Percentiles rank a stretch among this genome's conserved stretches.
These are phyloP conservation scores for Micronycteris hirsuta DNA, from an alignment of 2,113 vertebrate genomes.

Conservation along the genomic window DNA sequence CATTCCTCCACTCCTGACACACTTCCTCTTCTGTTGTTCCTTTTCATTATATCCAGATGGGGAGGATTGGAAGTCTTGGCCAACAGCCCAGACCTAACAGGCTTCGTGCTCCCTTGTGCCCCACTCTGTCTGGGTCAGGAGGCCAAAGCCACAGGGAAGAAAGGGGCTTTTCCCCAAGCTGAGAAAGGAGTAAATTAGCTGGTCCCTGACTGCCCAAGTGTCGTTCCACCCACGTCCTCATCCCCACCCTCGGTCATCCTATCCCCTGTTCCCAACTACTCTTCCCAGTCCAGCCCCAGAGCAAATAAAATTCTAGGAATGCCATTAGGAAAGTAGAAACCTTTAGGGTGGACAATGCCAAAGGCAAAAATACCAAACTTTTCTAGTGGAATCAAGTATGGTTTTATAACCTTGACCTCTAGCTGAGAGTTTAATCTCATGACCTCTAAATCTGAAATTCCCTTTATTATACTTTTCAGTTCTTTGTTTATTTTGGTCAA, in stretches of 20 bases:
- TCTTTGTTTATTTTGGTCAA: neutral
- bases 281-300: neutral
- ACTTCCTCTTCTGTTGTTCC: conserved; percentile 50
- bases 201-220: too few species aligned
- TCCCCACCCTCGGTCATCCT: neutral
- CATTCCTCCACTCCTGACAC: conserved; percentile 66
- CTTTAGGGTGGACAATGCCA: neutral
- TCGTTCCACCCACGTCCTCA: neutral
- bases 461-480: neutral
- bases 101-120: neutral
- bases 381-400: neutral
- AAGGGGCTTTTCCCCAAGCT: neutral
- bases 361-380: neutral
- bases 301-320: neutral
- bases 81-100: conserved; percentile 19
- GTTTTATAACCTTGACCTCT: neutral
- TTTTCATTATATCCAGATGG: conserved; percentile 92
- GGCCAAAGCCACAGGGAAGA: neutral
- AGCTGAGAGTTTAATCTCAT: neutral
- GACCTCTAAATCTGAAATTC: neutral
- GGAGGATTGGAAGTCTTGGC: conserved; percentile 73
- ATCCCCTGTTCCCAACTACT: neutral
- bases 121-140: conserved; percentile 46
- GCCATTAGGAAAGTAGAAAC: neutral
- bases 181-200: neutral